Base-by-base conservation (phyloP, 1,140 invertebrate species). In the Stenopsyche tienmushanensis region DNA sequence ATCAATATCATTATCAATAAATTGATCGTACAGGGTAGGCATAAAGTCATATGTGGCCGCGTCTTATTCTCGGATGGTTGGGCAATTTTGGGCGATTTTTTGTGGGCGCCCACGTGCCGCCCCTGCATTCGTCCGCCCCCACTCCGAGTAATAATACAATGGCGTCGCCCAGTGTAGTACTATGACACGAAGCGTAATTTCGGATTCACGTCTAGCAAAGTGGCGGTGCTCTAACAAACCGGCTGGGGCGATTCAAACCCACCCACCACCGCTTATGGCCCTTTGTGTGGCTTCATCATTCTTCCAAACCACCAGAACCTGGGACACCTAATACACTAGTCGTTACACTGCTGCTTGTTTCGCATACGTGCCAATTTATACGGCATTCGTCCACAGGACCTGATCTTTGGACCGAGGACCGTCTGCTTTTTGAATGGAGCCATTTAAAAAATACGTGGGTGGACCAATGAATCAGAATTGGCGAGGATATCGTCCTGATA, bases 131-230 rank as follows among this genome's bases (percentile, higher is more conserved):
- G 3, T 13, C 50, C 50, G 20, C 34, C 54, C 54, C 21, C 10
- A 1, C 50, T 53, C n/a, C 17, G 54, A 34, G 29, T 17, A 57
- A 57, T 57, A 57, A 42, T 29, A 57, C 54, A 57, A 57, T 57
- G 54, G 54, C 54, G 50, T 24, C 50, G 50, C 50, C 50, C 50
- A 23, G 50, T 53, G 20, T 53, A 57, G 54, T 57, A 39, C 63
- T 57, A 42, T 52, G 50, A 64, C 52, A 64, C 62, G 62, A 52
- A 20, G 45, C 53, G 54, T 58, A 58, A 65, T 65, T 65, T 65
- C 41, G 53, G 44, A 65, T 65, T 65, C 63, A 23, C 63, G 52
- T 49, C 63, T 65, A 39, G 63, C 53, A 65, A 65, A 65, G 63
- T 65, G 53, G 63, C 52, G 41, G 18, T 29, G 39, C 57, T 41